Conservation (phyloP, 23 tunicate genomes). For the Ciona savignyi region DNA sequence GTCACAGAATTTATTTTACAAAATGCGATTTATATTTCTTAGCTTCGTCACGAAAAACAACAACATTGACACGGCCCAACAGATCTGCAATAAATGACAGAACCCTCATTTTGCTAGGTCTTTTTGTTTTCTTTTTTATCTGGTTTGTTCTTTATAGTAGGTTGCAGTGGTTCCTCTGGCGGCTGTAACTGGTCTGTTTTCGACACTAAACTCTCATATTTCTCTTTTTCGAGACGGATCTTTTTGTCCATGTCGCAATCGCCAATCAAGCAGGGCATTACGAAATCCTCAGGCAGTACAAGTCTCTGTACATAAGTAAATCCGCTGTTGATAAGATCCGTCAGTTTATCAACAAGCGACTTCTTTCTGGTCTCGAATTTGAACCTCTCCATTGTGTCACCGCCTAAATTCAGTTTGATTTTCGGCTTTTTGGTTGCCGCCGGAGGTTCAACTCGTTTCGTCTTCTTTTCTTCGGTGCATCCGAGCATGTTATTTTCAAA, state of each 20-base stretch:
- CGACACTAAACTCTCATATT: constrained; percentile 23
- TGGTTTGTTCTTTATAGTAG: neutral
- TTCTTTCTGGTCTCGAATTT: constrained; percentile 48
- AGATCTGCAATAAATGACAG: too few species aligned
- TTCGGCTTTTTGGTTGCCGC: constrained; percentile 10
- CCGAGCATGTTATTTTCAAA: constrained; percentile 20
- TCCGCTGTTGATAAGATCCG: constrained; percentile 32
- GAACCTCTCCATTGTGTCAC: constrained; percentile 23
- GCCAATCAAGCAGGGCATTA: constrained; percentile 69
- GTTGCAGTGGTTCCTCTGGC: constrained; percentile 11
- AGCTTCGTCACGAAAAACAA: too few species aligned
- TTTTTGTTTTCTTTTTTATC: neutral
- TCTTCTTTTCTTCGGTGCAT: constrained; percentile 9
- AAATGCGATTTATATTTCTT: too few species aligned
- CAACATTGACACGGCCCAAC: too few species aligned
- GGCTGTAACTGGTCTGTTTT: constrained; percentile 11
- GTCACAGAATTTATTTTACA: too few species aligned
- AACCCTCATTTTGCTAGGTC: too few species aligned
- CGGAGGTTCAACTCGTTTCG: neutral
- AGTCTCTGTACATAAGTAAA: constrained; percentile 57
- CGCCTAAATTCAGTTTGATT: constrained; percentile 24
- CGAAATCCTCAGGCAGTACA: constrained; percentile 61
- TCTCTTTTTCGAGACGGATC: constrained; percentile 51
- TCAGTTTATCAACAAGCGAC: constrained; percentile 30
- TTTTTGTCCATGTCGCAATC: constrained; percentile 79